These are phyloP conservation scores for Bubo blakistoni DNA, from an alignment of 2,113 vertebrate genomes.

Conservation along the genomic window DNA sequence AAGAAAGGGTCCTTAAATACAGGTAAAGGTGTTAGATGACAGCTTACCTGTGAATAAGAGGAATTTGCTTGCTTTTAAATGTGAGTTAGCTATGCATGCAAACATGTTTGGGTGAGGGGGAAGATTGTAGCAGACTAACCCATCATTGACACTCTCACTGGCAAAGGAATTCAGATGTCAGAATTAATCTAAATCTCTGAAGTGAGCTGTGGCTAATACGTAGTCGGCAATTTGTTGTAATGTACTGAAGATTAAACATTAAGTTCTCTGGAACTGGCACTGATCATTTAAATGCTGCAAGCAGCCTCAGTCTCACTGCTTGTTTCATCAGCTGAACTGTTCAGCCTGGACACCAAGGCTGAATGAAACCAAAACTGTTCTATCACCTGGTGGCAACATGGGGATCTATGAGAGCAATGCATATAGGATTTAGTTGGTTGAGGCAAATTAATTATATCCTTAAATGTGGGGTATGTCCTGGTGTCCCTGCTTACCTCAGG, in stretches of 20 bases:
- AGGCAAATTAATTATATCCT: not conserved
- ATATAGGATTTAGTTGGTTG: not conserved
- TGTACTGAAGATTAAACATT: not conserved
- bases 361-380: not conserved
- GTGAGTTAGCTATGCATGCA: not conserved
- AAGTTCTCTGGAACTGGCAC: not conserved
- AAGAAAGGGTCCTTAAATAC: not conserved
- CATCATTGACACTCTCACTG: not conserved
- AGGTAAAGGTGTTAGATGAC: not conserved
- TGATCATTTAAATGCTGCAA: not conserved
- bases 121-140: not conserved
- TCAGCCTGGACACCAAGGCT: not conserved
- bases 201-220: not conserved
- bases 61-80: not conserved
- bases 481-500: not conserved
- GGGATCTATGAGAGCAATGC: not conserved
- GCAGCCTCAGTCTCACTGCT: not conserved
- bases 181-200: not conserved
- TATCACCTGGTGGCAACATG: not conserved
- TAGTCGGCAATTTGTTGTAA: not conserved
- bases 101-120: not conserved
- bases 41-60: not conserved
- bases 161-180: not conserved
- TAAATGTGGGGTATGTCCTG: not conserved
- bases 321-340: not conserved